Percentiles rank a stretch among this genome's conserved stretches.
phyloP scores from a whole-genome alignment of 2,888 invertebrate genomes.

The Catonia carolina region DNA sequence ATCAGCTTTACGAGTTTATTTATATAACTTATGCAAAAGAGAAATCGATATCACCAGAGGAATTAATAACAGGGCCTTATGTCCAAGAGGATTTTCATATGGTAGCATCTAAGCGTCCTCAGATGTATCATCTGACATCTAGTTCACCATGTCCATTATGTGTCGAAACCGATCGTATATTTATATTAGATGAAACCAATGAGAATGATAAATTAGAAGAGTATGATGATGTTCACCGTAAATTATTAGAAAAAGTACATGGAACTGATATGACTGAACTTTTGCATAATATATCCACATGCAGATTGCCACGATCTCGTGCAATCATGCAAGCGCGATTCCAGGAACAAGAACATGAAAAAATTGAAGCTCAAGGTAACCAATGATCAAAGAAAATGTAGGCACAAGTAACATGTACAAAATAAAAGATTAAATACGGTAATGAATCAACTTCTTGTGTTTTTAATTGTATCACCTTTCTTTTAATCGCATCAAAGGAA shows the following conservation, averaged over 20 bases:
- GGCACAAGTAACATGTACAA: no score
- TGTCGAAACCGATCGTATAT: neutral
- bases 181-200: neutral
- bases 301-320: neutral
- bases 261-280: neutral
- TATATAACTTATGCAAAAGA: neutral
- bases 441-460: no score
- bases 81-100: slow-evolving; percentile 1
- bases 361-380: no score
- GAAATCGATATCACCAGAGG: neutral
- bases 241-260: neutral
- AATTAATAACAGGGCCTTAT: neutral
- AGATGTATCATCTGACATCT: neutral
- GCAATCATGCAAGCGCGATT: slow-evolving; percentile 6
- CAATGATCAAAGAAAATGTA: no score
- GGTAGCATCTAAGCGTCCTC: neutral
- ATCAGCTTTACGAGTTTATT: slow-evolving; percentile 4
- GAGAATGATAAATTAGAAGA: neutral
- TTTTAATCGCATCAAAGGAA: no score
- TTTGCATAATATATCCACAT: neutral
- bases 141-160: neutral
- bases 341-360: slow-evolving; percentile 2
- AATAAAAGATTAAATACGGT: no score
- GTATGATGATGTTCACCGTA: neutral
- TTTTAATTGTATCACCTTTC: no score